Base-by-base conservation (phyloP, 2,797 vertebrate genomes). In the Clarias platycephalus region DNA sequence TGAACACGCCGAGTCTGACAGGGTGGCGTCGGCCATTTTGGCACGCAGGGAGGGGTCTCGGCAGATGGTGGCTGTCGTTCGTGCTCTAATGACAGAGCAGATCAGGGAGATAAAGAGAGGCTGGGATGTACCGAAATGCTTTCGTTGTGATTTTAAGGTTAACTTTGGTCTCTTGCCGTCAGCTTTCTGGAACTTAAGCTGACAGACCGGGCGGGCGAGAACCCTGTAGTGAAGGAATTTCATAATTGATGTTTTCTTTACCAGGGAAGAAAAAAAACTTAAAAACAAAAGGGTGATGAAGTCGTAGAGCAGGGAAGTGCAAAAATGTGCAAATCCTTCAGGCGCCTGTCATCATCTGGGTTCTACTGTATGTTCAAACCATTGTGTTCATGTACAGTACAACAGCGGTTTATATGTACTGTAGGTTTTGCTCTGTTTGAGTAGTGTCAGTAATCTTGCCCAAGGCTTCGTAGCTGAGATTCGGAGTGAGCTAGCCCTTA, bases 211-310 rank as follows among this genome's bases (percentile, higher is more conserved):
- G 87, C 88, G 0, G 91, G 87, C 91, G 63, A 89, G 57, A 55
- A 87, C 87, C 87, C 92, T 90, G 68, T 24, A 88, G 85, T 26
- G 24, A 84, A 91, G 91, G 91, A 93, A 94, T 94, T 91, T 89
- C 88, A 91, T 92, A 92, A 92, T 92, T 78, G 88, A 85, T 85
- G 84, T 86, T 93, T 88, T 86, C 91, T 86, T 34, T 37, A 77
- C 16, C 26, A 4, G 12, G 89, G 53, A 2, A 87, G 81, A 89
- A 60, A 74, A 49, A 89, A 89, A 75, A 88, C 49, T 53, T 53
- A 53, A 53, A 53, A 53, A 53, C 49, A 53, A 53, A 53, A 53
- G 49, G 12, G 4, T 53, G 49, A 53, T 53, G 49, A 85, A 84
- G 85, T 78, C 75, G 58, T 26, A 28, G n/a, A 49, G 16, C 37